Conservation (phyloP, 2,113 vertebrate species). For the Chunga burmeisteri region DNA sequence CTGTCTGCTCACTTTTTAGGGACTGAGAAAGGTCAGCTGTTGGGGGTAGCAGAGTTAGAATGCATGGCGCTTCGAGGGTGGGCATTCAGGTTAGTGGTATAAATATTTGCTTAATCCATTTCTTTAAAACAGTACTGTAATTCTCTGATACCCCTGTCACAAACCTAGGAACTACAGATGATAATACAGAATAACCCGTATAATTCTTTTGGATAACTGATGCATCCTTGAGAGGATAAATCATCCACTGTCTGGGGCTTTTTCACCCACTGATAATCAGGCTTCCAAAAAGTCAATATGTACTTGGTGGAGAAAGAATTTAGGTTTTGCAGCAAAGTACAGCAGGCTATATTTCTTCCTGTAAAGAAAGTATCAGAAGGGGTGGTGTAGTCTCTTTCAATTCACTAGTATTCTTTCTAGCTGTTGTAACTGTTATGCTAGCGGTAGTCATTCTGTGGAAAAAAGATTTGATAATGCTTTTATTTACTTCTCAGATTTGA, state of each 20-base stretch:
- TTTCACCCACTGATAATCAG: slow-evolving; percentile 2
- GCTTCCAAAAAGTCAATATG: neutral
- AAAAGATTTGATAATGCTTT: neutral
- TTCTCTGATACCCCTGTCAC: neutral
- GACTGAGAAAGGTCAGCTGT: neutral
- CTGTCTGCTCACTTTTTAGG: neutral
- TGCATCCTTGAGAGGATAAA: neutral
- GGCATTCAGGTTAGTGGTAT: neutral
- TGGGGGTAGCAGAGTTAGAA: neutral
- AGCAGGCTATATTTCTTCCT: neutral
- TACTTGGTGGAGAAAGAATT: neutral
- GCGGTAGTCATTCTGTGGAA: neutral
- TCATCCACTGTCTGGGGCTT: neutral
- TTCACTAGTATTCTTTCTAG: neutral
- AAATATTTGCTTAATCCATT: neutral
- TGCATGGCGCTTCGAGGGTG: neutral
- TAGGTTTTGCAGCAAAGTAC: neutral
- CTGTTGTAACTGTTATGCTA: neutral
- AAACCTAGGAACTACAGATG: neutral
- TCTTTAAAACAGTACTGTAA: neutral
- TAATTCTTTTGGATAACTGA: neutral
- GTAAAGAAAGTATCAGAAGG: neutral
- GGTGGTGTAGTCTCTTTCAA: neutral
- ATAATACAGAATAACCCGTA: neutral
- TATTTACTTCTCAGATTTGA: neutral